phyloP scores from a whole-genome alignment of 92 coral and sea anemone genomes.

The Siderastrea radians region DNA sequence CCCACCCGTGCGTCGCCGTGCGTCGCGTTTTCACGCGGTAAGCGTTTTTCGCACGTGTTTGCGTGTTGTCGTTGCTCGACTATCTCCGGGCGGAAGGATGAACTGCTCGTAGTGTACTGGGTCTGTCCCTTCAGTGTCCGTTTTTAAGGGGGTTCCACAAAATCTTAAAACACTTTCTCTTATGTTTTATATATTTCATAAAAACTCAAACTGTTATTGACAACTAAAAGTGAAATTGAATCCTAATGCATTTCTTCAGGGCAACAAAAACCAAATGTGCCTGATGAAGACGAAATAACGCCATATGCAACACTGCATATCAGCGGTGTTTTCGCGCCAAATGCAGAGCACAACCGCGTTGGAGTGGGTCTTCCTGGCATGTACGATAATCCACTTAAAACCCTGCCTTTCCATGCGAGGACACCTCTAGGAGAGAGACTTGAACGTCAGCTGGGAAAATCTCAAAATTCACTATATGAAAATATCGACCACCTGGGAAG shows the following conservation, averaged over 20 bases:
- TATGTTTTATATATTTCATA: neutral
- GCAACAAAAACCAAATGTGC: slow-evolving; percentile 1
- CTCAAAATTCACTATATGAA: slow-evolving; percentile 10
- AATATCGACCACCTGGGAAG: slow-evolving; percentile 29
- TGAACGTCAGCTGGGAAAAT: neutral
- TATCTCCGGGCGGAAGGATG: no score
- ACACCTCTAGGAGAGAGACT: neutral
- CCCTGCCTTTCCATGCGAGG: slow-evolving; percentile 6
- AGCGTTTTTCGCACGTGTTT: no score
- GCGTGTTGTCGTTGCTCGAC: no score
- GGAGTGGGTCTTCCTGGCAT: slow-evolving; percentile 2
- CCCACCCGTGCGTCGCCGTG: no score
- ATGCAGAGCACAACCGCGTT: neutral
- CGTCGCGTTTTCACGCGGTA: no score
- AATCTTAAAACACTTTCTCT: neutral
- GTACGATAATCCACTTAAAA: slow-evolving; percentile 32
- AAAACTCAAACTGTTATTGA: no score
- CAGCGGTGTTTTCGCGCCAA: slow-evolving; percentile 4
- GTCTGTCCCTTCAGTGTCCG: no score
- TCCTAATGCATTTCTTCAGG: neutral
- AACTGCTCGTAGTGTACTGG: no score
- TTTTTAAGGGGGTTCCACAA: no score
- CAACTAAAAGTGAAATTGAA: neutral
- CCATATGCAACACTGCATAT: slow-evolving; percentile 27
- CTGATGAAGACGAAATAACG: slow-evolving; percentile 5